Evolutionary conservation across 2,888 invertebrate species (phyloP).

Genomic region (Volucella zonaria): DNA sequence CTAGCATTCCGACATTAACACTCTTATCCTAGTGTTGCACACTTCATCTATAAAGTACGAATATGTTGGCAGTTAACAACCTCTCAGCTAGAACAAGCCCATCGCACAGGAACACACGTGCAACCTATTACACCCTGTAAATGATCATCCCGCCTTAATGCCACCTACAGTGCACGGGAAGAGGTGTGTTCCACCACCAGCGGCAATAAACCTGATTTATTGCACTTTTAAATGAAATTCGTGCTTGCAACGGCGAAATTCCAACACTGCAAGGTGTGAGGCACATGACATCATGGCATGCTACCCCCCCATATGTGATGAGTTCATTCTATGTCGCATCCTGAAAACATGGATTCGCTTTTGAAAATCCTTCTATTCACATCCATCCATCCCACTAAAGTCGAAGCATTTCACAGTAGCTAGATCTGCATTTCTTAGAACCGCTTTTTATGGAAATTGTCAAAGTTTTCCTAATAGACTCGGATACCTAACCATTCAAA

Average conservation of each 20-base stretch:
- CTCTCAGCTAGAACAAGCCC: constrained; percentile 26
- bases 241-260: constrained; percentile 60
- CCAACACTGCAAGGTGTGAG: constrained; percentile 30
- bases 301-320: constrained; percentile 34
- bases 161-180: constrained; percentile 15
- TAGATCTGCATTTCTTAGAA: constrained; percentile 33
- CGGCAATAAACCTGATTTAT: constrained; percentile 72
- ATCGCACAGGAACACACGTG: constrained; percentile 53
- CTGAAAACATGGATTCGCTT: constrained; percentile 50
- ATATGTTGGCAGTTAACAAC: constrained; percentile 50
- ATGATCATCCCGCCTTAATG: constrained; percentile 59
- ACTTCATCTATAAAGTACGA: constrained; percentile 13
- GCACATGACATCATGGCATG: constrained; percentile 25
- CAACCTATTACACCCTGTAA: constrained; percentile 53
- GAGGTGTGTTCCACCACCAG: constrained; percentile 45
- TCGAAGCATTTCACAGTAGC: not conserved
- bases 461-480: constrained; percentile 51
- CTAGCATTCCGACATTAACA: constrained; percentile 65
- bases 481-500: not conserved
- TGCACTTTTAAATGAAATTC: constrained; percentile 73
- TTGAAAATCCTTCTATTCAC: not conserved
- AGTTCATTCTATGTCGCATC: constrained; percentile 51
- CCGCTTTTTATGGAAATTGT: constrained; percentile 47
- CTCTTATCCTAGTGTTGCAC: constrained; percentile 66
- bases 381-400: not conserved